phyloP scores from a whole-genome alignment of 2,797 vertebrate genomes.

The Ciconia nigra region DNA sequence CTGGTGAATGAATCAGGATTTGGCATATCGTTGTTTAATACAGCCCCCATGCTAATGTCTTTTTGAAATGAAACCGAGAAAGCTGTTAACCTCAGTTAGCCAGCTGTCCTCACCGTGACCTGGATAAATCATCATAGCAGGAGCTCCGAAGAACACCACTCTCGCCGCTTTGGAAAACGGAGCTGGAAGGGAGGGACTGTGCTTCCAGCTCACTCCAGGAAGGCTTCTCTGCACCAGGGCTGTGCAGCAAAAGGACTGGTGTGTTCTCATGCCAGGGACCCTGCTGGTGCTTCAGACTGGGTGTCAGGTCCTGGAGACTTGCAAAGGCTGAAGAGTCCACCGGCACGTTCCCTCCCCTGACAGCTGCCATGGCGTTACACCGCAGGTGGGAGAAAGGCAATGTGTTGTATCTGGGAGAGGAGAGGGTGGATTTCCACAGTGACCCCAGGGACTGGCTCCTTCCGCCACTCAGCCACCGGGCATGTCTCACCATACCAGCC shows the following conservation, averaged over 20 bases:
- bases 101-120: constrained; percentile 69
- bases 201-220: neutral
- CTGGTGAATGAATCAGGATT: constrained; percentile 72
- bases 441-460: neutral
- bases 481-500: neutral
- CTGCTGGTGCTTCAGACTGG: neutral
- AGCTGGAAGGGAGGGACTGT: neutral
- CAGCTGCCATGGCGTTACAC: accelerated
- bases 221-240: neutral
- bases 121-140: constrained; percentile 72
- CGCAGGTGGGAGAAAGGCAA: neutral
- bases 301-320: neutral
- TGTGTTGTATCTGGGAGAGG: accelerated
- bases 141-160: neutral
- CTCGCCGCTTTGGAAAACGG: neutral
- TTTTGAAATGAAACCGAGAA: constrained; percentile 74
- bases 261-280: neutral
- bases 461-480: accelerated
- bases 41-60: constrained; percentile 73
- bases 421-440: neutral
- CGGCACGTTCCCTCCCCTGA: neutral
- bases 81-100: constrained; percentile 78
- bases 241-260: neutral
- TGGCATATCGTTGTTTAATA: constrained; percentile 69
- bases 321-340: neutral